Evolutionary conservation across 2,888 invertebrate genomes (phyloP).

Genomic region (Dorcus parallelipipedus): DNA sequence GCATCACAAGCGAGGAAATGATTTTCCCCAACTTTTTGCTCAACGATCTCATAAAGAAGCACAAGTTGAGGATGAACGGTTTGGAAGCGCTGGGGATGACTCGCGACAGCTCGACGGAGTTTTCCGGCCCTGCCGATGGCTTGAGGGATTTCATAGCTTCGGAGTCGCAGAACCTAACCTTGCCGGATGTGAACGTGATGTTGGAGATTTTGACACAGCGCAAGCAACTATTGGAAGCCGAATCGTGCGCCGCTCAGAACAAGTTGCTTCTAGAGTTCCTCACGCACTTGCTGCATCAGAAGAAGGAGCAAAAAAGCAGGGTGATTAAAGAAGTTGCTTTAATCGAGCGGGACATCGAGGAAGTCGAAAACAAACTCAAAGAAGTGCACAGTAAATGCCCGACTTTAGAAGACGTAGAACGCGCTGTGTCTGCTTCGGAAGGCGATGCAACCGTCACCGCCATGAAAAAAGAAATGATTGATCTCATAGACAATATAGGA

Average conservation of each 20-base stretch:
- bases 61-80: slow-evolving; percentile 56
- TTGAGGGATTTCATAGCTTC: slow-evolving; percentile 63
- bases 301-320: slow-evolving; percentile 64
- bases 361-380: slow-evolving; percentile 64
- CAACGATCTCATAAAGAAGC: slow-evolving; percentile 75
- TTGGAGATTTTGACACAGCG: slow-evolving; percentile 74
- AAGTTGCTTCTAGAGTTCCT: slow-evolving; percentile 81
- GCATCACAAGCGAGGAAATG: slow-evolving; percentile 64
- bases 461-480: slow-evolving; percentile 56
- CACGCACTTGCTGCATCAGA: slow-evolving; percentile 69
- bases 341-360: slow-evolving; percentile 69
- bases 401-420: slow-evolving; percentile 54
- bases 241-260: slow-evolving; percentile 76
- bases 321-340: slow-evolving; percentile 63
- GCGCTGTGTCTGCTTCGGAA: slow-evolving; percentile 47
- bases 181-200: slow-evolving; percentile 79
- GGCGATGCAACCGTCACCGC: slow-evolving; percentile 51
- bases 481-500: slow-evolving; percentile 55
- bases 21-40: slow-evolving; percentile 85
- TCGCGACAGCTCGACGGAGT: slow-evolving; percentile 46
- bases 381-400: slow-evolving; percentile 59
- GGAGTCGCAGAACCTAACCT: slow-evolving; percentile 67
- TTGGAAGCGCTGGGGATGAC: slow-evolving; percentile 47
- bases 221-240: slow-evolving; percentile 76
- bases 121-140: slow-evolving; percentile 51